Evolutionary conservation across 1,140 invertebrate species (phyloP).

Genomic region (Drosophila sucinea): DNA sequence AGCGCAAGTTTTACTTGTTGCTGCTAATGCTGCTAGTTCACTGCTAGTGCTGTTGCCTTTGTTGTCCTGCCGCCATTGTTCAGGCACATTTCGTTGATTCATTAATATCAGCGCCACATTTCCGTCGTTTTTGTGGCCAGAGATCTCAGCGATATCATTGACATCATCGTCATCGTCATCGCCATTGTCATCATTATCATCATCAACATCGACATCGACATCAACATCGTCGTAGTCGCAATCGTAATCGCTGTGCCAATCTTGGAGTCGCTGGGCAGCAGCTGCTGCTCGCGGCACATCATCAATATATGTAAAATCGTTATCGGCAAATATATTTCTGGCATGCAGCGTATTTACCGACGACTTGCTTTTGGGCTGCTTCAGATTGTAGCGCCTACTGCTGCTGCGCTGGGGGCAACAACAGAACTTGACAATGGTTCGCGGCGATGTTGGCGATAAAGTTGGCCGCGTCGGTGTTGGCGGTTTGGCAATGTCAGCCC

Average conservation of each 20-base stretch:
- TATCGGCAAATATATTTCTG: constrained; percentile 78
- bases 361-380: constrained; percentile 64
- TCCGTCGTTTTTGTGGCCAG: constrained; percentile 57
- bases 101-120: constrained; percentile 80
- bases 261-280: constrained; percentile 45
- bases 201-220: constrained; percentile 37
- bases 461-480: constrained; percentile 68
- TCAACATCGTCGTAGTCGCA: constrained; percentile 31
- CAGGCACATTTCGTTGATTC: constrained; percentile 76
- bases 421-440: constrained; percentile 76
- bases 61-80: constrained; percentile 81
- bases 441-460: constrained; percentile 76
- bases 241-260: constrained; percentile 71
- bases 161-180: constrained; percentile 57
- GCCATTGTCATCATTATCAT: constrained; percentile 40
- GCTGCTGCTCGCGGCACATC: constrained; percentile 61
- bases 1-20: constrained; percentile 72
- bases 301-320: constrained; percentile 80
- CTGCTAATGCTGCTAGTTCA: constrained; percentile 50
- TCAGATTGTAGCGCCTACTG: constrained; percentile 66
- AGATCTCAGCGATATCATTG: constrained; percentile 54
- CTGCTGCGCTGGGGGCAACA: constrained; percentile 73
- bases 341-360: constrained; percentile 71
- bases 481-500: constrained; percentile 80
- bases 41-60: constrained; percentile 61